These are phyloP conservation scores for Merops nubicus DNA, from an alignment of 2,113 vertebrate genomes.

Conservation along the genomic window DNA sequence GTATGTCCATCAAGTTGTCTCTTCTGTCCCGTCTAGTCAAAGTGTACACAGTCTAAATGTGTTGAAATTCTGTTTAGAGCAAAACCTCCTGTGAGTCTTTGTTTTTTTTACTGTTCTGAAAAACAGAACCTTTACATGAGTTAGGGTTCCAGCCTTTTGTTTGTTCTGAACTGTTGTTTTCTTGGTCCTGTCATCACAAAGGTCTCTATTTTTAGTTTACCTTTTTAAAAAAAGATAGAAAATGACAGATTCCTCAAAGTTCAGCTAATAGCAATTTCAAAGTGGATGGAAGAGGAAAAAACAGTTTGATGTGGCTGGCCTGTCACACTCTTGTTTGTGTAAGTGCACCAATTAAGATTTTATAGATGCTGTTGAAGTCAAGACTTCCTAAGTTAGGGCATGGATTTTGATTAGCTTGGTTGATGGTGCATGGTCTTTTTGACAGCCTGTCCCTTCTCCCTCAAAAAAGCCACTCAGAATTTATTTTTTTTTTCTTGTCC, in stretches of 20 bases:
- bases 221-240: not conserved
- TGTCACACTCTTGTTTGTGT: not conserved
- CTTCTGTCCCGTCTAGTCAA: not conserved
- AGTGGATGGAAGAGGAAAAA: not conserved
- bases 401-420: not conserved
- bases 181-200: not conserved
- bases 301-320: not conserved
- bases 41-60: not conserved
- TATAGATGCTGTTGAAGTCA: not conserved
- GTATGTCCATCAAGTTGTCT: not conserved
- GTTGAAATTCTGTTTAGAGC: not conserved
- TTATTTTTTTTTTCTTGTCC: not conserved
- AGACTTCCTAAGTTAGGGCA: not conserved
- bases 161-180: not conserved
- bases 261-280: not conserved
- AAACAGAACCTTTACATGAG: not conserved
- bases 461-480: not conserved
- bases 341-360: not conserved
- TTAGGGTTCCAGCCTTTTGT: not conserved
- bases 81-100: not conserved
- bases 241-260: not conserved
- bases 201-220: not conserved
- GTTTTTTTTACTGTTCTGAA: not conserved
- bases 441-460: not conserved
- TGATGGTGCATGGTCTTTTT: not conserved